These are phyloP conservation scores for Callipepla squamata DNA, from an alignment of 2,113 vertebrate species.

Conservation along the genomic window DNA sequence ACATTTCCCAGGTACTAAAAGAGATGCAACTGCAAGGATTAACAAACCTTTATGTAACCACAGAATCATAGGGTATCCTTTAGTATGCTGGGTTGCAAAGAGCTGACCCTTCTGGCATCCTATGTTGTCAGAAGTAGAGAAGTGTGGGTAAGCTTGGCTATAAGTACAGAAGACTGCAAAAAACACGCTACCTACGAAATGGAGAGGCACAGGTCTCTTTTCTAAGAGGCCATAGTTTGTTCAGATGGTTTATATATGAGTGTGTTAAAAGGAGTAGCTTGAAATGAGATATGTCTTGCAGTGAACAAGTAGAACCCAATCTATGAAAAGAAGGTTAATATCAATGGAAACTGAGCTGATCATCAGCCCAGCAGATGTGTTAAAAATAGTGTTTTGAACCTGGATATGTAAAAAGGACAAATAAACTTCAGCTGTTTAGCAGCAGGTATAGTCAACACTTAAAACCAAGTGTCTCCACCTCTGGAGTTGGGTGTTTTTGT, in stretches of 20 bases:
- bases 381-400: not conserved
- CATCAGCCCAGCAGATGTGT: not conserved
- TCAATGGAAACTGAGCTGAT: not conserved
- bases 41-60: not conserved
- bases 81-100: not conserved
- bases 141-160: not conserved
- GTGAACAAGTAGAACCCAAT: not conserved
- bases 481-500: not conserved
- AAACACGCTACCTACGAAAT: not conserved
- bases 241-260: not conserved
- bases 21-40: not conserved
- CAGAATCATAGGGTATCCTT: not conserved
- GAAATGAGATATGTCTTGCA: not conserved
- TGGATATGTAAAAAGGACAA: not conserved
- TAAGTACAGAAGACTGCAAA: not conserved
- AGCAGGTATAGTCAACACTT: rapidly evolving
- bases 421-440: not conserved
- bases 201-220: not conserved
- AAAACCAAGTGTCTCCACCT: not conserved
- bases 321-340: not conserved
- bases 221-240: not conserved
- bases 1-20: not conserved
- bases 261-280: not conserved
- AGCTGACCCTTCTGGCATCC: too few relatives aligned
- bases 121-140: not conserved